Evolutionary conservation across 2,888 invertebrate species (phyloP), one percentile per base, ranked within the genome.

Genomic region (Agrypnus murinus): DNA sequence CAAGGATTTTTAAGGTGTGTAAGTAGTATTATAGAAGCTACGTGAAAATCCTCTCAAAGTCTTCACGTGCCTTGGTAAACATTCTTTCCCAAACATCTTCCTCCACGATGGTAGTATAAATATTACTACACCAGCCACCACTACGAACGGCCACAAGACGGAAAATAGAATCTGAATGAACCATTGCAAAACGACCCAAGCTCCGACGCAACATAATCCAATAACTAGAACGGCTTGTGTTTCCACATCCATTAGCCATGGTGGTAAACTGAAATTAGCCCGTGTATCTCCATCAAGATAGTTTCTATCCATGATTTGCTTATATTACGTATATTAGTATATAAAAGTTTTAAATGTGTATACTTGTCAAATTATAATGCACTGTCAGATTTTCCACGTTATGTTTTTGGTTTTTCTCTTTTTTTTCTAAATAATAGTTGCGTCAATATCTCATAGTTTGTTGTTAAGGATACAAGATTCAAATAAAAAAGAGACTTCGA

Each of bases 121-220:
- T 8, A 68, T 38, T 48, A 79, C 38, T 3, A 75, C 50, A 7
- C 46, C 65, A 7, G 72, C 38, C 4, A 72, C 72, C 15, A 67
- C 57, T 43, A 77, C 70, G 58, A 78, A 77, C 6, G 79, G 79
- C 78, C 78, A 79, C 14, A 78, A 45, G 19, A 75, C 63, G 9
- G 75, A 73, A 59, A 75, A 76, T 12, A 79, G 43, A 72, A 79
- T 78, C 74, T 78, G 75, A 15, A 77, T 12, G 25, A 77, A 17
- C 77, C 77, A 77, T 14, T 74, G 72, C 34, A 78, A 53, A 15
- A 79, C 59, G 2, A 78, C 75, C 78, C 77, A 79, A 7, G 75
- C 76, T 2, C 79, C 79, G 4, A 79, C 74, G 46, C 76, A 78
- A 17, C 75, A 78, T 10, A 76, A 69, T 9, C 77, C 78, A 9